These are phyloP conservation scores for Tetrapedia diversipes DNA, from an alignment of 2,888 invertebrate genomes.

Conservation along the genomic window DNA sequence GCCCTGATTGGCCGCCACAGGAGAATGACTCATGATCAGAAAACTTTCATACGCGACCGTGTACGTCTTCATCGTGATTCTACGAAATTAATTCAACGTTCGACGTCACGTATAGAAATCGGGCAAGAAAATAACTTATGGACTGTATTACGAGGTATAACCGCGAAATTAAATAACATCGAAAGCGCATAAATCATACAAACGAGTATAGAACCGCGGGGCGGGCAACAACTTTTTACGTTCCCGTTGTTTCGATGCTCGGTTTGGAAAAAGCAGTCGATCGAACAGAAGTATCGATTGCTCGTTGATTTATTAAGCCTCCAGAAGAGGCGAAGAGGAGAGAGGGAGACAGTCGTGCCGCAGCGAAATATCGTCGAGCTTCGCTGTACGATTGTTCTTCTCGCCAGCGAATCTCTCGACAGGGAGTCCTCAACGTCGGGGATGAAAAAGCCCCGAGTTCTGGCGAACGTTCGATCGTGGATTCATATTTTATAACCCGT, in stretches of 20 bases:
- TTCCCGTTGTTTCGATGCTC: not conserved
- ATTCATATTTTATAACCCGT: constrained; percentile 71
- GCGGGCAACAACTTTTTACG: constrained; percentile 26
- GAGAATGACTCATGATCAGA: not conserved
- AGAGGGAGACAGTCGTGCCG: not conserved
- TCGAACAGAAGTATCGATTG: constrained; percentile 29
- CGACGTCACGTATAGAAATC: not conserved
- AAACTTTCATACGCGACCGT: not conserved
- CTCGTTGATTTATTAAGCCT: constrained; percentile 25
- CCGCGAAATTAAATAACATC: not conserved
- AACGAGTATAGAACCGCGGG: not conserved
- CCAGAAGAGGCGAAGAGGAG: not conserved
- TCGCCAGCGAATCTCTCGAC: constrained; percentile 20
- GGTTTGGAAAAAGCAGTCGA: constrained; percentile 2
- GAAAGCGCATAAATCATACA: constrained; percentile 6
- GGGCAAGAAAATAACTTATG: not conserved
- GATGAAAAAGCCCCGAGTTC: constrained; percentile 41
- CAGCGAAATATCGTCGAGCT: constrained; percentile 13
- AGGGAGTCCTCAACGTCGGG: constrained; percentile 38
- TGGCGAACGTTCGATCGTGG: constrained; percentile 65
- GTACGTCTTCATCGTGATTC: constrained; percentile 7
- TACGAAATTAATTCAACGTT: constrained; percentile 1
- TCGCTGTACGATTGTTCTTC: not conserved
- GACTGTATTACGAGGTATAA: not conserved
- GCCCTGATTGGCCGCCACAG: not conserved